Base-by-base conservation (phyloP, 2,797 vertebrate genomes). In the Dallia pectoralis region DNA sequence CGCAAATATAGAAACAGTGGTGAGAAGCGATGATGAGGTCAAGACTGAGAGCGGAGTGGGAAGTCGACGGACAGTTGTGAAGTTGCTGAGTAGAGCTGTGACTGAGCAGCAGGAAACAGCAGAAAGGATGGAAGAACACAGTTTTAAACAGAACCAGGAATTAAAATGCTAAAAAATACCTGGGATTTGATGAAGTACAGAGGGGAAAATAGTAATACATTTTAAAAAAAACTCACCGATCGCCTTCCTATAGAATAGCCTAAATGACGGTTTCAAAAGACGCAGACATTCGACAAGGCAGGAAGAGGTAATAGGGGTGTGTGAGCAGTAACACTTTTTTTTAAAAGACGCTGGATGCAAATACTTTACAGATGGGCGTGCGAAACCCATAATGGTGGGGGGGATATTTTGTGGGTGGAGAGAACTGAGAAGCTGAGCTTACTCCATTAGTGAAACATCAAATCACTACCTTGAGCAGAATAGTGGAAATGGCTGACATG, bases 271-370 rank as follows among this genome's bases (percentile, higher is more conserved):
- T 19, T 63, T 63, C n/a, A 25, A 71, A 32, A 36, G 25, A 44
- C 18, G 32, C n/a, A 74, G 40, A 70, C 27, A 63, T 18, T 16
- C 36, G 22, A 32, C 14, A 9, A 8, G 47, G 64, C n/a, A 33
- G 44, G 32, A 29, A 62, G 19, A 49, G 29, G 25, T 49, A 14
- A 49, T 22, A 47, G 44, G 44, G 7, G 65, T 67, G 64, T 66
- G 65, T 67, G 33, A 47, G n/a, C 44, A n/a, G 51, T 56, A n/a
- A 3, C n/a, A 56, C 65, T 67, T 66, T 15, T n/a, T 66, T 67
- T 47, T 19, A 49, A 19, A 12, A 51, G n/a, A 36, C 4, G 51
- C 18, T 40, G 16, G 16, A 36, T 40, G n/a, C 27, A 7, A 9
- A 22, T 0, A 40, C 32, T 19, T 40, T 32, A 47, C 32, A 61